A percentile compares a stretch with the other conserved stretches of the same genome.
These are phyloP conservation scores for Ramphastos sulfuratus DNA, from an alignment of 2,113 vertebrate genomes.

Conservation along the genomic window DNA sequence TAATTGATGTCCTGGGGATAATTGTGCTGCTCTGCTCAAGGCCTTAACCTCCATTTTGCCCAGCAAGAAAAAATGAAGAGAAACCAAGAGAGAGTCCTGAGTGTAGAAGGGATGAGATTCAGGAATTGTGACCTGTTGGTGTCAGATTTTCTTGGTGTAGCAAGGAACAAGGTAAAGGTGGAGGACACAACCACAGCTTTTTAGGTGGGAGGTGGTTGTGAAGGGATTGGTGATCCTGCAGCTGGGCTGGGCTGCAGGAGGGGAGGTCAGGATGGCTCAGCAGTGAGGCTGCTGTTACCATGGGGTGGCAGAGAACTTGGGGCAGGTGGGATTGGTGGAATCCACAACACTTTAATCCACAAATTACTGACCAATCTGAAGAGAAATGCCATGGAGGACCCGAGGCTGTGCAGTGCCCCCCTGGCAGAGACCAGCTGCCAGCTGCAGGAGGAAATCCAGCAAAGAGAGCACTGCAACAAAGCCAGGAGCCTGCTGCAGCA, in stretches of 20 bases:
- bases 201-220: neutral
- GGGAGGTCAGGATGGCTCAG: neutral
- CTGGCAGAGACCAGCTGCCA: slow-evolving; percentile 30
- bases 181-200: neutral
- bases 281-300: neutral
- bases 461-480: neutral
- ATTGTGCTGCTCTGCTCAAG: neutral
- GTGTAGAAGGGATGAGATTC: neutral
- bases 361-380: slow-evolving; percentile 2
- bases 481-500: slow-evolving; percentile 57
- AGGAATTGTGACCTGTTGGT: neutral
- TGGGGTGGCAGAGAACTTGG: neutral
- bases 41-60: neutral
- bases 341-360: neutral
- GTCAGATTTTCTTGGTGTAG: neutral
- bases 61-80: neutral
- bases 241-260: neutral
- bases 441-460: slow-evolving; percentile 33
- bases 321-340: neutral
- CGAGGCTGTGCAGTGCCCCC: slow-evolving; percentile 13
- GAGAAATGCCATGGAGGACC: slow-evolving; percentile 31
- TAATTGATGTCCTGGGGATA: neutral
- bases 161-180: neutral
- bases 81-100: neutral
- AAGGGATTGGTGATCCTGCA: neutral